Conservation (phyloP, 2,113 vertebrate genomes). For the Aphelocoma coerulescens region DNA sequence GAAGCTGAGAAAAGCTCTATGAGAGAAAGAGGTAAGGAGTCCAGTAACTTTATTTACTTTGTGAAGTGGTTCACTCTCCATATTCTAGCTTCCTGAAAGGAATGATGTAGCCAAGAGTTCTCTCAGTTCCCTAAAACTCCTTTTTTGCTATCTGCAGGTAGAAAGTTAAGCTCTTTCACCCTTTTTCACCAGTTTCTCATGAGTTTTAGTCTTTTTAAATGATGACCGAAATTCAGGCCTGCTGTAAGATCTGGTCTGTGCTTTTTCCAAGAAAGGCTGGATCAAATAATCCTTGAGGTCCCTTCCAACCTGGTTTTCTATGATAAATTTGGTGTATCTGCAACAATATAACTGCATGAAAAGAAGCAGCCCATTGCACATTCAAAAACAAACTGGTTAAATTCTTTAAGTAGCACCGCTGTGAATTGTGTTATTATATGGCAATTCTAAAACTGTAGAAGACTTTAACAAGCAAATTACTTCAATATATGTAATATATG, state of each 20-base stretch:
- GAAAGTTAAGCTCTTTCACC: background rate
- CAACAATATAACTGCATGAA: background rate
- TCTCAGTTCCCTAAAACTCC: background rate
- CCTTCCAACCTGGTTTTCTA: background rate
- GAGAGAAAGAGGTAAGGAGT: constrained; percentile 83
- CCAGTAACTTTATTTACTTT: background rate
- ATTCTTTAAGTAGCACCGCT: background rate
- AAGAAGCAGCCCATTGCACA: background rate
- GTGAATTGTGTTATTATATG: background rate
- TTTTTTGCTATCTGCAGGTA: background rate
- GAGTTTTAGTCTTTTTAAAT: background rate
- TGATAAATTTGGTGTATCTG: background rate
- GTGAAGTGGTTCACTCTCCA: background rate
- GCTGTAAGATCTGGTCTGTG: background rate
- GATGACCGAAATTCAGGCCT: background rate
- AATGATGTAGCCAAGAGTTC: background rate
- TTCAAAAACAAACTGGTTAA: background rate
- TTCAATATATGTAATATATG: background rate
- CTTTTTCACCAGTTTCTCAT: background rate
- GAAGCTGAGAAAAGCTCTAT: constrained; percentile 80
- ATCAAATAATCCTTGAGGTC: background rate
- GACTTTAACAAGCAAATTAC: background rate
- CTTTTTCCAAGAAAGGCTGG: background rate
- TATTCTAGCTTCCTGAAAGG: background rate
- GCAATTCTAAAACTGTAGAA: background rate